Evolutionary conservation across 2,797 vertebrate species (phyloP).

Genomic region (Synanceia verrucosa): DNA sequence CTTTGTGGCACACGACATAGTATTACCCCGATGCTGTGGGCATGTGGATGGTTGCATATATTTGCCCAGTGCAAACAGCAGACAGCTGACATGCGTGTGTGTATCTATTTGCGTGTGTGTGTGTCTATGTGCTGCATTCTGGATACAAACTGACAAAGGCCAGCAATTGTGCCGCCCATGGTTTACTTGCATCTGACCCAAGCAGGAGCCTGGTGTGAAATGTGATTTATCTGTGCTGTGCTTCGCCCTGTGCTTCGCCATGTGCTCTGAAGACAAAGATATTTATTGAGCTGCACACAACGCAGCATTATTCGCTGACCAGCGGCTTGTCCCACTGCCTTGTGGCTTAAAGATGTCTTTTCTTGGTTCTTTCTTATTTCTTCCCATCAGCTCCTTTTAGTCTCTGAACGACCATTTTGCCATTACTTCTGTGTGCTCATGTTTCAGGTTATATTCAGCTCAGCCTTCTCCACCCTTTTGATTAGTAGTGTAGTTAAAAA

Average conservation of each 20-base stretch:
- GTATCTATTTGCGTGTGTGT: slow-evolving; percentile 62
- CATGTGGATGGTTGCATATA: slow-evolving; percentile 64
- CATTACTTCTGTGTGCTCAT: slow-evolving; percentile 6
- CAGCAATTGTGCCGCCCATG: slow-evolving; percentile 64
- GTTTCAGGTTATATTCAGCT: slow-evolving; percentile 31
- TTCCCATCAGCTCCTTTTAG: not conserved
- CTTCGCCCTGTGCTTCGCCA: slow-evolving; percentile 35
- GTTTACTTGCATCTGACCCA: slow-evolving; percentile 61
- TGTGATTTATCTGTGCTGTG: slow-evolving; percentile 73
- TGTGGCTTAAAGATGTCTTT: slow-evolving; percentile 20
- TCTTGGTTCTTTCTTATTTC: not conserved
- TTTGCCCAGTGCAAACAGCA: slow-evolving; percentile 62
- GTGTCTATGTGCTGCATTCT: slow-evolving; percentile 38
- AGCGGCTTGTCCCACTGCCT: slow-evolving; percentile 52
- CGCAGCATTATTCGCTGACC: slow-evolving; percentile 65
- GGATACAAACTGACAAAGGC: slow-evolving; percentile 59
- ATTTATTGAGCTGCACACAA: slow-evolving; percentile 77
- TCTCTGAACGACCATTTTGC: slow-evolving; percentile 5
- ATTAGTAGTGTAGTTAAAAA: slow-evolving; percentile 51
- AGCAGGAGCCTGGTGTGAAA: slow-evolving; percentile 80
- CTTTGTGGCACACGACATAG: slow-evolving; percentile 71
- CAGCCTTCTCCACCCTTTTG: slow-evolving; percentile 35
- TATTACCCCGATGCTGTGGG: slow-evolving; percentile 47
- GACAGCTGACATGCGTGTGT: slow-evolving; percentile 57
- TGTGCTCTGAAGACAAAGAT: slow-evolving; percentile 74